Evolutionary conservation across 1,140 invertebrate species (phyloP), one percentile per base, ranked within the genome.

Genomic region (Eulimnadia texana): DNA sequence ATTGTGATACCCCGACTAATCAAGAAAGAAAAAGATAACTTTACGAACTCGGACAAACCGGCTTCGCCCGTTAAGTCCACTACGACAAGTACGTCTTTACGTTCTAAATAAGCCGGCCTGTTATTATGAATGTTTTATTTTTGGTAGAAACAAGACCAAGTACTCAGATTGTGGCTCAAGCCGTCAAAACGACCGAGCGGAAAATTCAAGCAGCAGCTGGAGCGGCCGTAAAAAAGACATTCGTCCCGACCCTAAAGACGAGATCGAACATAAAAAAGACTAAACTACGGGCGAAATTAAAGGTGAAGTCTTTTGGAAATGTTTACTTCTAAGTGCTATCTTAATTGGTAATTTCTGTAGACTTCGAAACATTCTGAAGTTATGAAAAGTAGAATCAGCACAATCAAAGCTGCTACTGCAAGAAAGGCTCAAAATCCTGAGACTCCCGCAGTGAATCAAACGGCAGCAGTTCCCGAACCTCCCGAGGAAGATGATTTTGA

Each of bases 401-500:
- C n/a, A n/a, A n/a, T n/a, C n/a, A n/a, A n/a, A n/a, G n/a, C n/a
- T n/a, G n/a, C 33, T 42, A 42, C 33, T 6, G 6, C 33, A 16
- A 42, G 16, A 16, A 16, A 42, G 33, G 33, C 6, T 42, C 6
- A 6, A 16, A 42, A 16, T 42, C 6, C 6, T 16, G 33, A 42
- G 6, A 6, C 33, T 42, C 6, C 33, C 6, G 33, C 6, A 42
- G 6, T 16, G 16, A 6, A 6, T 42, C 33, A 6, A 9, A 42
- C 6, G 16, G 33, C 33, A 42, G 6, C 33, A 6, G 16, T 16
- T 42, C 33, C 52, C 2, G 51, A 59, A 0, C n/a, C n/a, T n/a
- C 60, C 64, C 25, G 74, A 77, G 63, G 73, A 88, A 84, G 74
- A 78, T 80, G 16, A 16, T 16, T 63, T 85, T 82, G 72, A 81